phyloP scores from a whole-genome alignment of 2,888 invertebrate species.

The Caenorhabditis uteleia region DNA sequence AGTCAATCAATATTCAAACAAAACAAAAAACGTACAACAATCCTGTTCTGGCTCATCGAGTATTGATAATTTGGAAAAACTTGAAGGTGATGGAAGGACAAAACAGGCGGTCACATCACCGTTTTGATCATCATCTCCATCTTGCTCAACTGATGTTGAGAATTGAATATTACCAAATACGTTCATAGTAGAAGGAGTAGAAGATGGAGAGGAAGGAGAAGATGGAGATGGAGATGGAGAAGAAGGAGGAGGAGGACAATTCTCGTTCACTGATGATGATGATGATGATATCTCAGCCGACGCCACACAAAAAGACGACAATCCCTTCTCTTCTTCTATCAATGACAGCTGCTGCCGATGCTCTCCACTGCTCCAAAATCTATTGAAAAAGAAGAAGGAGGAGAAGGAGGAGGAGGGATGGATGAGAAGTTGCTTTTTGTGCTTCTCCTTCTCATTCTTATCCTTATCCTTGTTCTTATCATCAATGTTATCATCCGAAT shows the following conservation, averaged over 20 bases:
- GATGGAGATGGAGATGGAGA: constrained; percentile 1
- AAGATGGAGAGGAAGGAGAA: no score
- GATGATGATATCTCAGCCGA: not conserved
- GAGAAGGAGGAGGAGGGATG: no score
- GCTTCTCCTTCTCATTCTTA: no score
- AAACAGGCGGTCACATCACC: constrained; percentile 43
- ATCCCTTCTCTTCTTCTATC: not conserved
- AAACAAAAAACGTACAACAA: no score
- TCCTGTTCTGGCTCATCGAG: constrained; percentile 18
- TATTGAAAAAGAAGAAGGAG: no score
- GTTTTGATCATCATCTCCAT: constrained; percentile 19
- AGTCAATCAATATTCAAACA: no score
- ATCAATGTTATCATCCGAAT: no score
- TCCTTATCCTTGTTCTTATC: no score
- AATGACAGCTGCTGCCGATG: constrained; percentile 4
- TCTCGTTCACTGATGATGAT: not conserved
- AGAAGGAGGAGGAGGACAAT: constrained; percentile 1
- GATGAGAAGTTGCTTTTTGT: no score
- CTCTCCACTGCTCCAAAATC: no score
- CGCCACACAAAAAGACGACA: constrained; percentile 6
- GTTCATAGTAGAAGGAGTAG: constrained; percentile 28
- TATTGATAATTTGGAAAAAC: constrained; percentile 26
- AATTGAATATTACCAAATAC: constrained; percentile 27
- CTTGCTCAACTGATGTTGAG: not conserved
- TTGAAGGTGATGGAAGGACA: constrained; percentile 33